Percentiles rank a stretch among this genome's conserved stretches.
Conservation (phyloP, 2,113 vertebrate species). For the Equus quagga region DNA sequence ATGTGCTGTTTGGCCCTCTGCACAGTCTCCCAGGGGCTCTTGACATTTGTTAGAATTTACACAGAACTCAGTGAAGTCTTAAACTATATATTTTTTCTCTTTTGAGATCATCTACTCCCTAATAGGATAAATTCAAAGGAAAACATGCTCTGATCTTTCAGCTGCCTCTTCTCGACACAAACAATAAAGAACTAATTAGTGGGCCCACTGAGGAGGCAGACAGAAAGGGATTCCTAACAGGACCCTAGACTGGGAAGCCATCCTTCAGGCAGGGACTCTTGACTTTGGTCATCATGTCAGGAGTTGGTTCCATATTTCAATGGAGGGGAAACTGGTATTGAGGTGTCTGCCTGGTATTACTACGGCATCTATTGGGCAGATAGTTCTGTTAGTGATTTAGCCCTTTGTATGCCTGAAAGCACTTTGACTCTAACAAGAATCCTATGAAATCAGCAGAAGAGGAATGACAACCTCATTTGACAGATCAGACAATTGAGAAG, state of each 20-base stretch:
- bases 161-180: not conserved
- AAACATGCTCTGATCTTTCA: conserved; percentile 12
- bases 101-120: conserved; percentile 36
- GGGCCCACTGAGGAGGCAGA: not conserved
- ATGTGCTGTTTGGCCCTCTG: not conserved
- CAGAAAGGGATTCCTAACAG: not conserved
- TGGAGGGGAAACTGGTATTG: not conserved
- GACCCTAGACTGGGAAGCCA: not conserved
- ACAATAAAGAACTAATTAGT: not conserved
- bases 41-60: conserved; percentile 43
- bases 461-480: not conserved
- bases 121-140: conserved; percentile 55
- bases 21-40: not conserved
- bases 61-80: conserved; percentile 40
- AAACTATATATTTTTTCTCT: not conserved
- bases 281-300: not conserved
- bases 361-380: not conserved
- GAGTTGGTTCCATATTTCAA: not conserved
- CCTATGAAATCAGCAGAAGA: not conserved
- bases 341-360: not conserved
- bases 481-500: not conserved
- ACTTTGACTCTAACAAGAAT: not conserved
- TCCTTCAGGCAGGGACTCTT: not conserved
- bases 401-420: not conserved
- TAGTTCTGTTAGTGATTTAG: not conserved